Base-by-base conservation (phyloP, 1,140 invertebrate genomes). In the Ylistrum balloti region DNA sequence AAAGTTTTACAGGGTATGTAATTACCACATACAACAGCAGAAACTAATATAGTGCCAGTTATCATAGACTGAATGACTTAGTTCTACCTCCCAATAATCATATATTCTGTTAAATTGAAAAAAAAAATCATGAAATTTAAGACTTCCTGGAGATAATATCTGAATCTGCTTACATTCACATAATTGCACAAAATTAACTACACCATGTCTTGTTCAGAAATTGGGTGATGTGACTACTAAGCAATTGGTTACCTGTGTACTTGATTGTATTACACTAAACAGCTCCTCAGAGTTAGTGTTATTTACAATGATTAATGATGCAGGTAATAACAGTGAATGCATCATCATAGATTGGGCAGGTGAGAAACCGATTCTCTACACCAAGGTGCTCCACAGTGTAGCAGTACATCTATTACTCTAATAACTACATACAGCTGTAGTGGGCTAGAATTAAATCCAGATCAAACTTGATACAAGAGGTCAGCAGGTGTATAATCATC, bases 371-470 rank as follows among this genome's bases (percentile, higher is more conserved):
- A 7, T 74, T 74, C 56, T 17, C 9, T 45, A 45, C 41, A n/a
- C 13, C 56, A 74, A 74, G 56, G 56, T 28, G 56, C n/a, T 74
- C 22, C 2, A 7, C 22, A 74, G 1, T 56, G 17, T 3, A 56
- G 2, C 45, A 11, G 45, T 56, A 7, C 56, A 74, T 74, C 56
- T n/a, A 74, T 74, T 17, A 74, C 22, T 5, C 5, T 28, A 74
- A 28, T 74, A 74, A 74, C 28, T 74, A 74, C 22, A 74, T 74
- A 74, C 56, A 74, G 56, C n/a, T 74, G 56, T 74, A n/a, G n/a
- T n/a, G 0, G 56, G 5, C 56, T 28, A 74, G 9, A n/a, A 28
- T 74, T n/a, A 74, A 74, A 74, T 74, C n/a, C 28, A 74, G 56
- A 74, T 74, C 56, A 28, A n/a, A 17, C 56, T 28, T 74, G 56